Evolutionary conservation across 2,797 vertebrate species (phyloP).

Genomic region (Chaetophractus vellerosus): DNA sequence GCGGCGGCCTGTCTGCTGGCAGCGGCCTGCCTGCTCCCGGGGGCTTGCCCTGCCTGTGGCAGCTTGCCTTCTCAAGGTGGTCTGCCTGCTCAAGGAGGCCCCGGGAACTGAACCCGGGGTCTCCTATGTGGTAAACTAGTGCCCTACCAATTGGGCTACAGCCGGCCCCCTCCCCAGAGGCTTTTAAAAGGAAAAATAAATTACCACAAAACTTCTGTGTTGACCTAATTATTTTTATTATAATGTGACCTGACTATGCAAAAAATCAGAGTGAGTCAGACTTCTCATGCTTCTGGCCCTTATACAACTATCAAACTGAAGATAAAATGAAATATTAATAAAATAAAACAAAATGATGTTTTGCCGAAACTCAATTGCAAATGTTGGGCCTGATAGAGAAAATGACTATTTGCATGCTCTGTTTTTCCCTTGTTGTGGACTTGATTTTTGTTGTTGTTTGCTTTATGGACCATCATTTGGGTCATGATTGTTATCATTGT

Average conservation of each 20-base stretch:
- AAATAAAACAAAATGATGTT: too few relatives aligned
- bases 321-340: not conserved
- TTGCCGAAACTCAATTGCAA: constrained; percentile 5
- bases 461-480: not conserved
- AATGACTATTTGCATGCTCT: not conserved
- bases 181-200: not conserved
- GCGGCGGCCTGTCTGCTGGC: too few relatives aligned
- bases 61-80: too few relatives aligned
- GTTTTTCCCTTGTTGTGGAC: not conserved
- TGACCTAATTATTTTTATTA: not conserved
- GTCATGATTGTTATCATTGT: not conserved
- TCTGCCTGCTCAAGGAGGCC: too few relatives aligned
- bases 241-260: not conserved
- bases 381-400: not conserved
- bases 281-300: not conserved
- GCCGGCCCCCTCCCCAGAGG: too few relatives aligned
- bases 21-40: too few relatives aligned
- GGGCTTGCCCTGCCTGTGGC: too few relatives aligned
- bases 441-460: not conserved
- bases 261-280: not conserved
- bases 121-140: too few relatives aligned
- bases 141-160: too few relatives aligned
- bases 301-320: not conserved
- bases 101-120: too few relatives aligned
- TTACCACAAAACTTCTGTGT: not conserved